Percentiles rank a stretch among this genome's conserved stretches.
Conservation (phyloP, 2,797 vertebrate species). For the Chelon labrosus region DNA sequence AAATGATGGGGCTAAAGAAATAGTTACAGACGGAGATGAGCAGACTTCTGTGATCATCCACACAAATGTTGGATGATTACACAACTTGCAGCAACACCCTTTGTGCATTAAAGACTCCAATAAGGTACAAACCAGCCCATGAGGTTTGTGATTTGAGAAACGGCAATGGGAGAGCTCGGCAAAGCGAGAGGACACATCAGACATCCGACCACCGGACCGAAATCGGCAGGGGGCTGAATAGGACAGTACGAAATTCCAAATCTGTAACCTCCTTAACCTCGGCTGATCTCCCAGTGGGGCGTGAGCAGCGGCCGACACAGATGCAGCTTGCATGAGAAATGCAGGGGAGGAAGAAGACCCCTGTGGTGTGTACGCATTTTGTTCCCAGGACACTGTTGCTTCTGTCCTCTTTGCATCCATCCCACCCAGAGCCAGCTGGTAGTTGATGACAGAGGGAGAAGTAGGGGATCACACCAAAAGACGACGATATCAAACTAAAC, state of each 20-base stretch:
- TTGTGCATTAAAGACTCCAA: not conserved
- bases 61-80: constrained; percentile 9
- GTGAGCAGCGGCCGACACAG: constrained; percentile 24
- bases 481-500: constrained; percentile 9
- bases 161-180: not conserved
- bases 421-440: constrained; percentile 35
- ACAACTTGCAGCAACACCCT: not conserved
- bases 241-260: constrained; percentile 40
- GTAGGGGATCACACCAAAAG: not conserved
- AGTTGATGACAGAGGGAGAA: constrained; percentile 18
- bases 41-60: constrained; percentile 11
- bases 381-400: constrained; percentile 68
- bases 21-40: not conserved
- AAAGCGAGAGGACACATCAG: constrained; percentile 1
- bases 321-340: constrained; percentile 67
- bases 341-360: constrained; percentile 63
- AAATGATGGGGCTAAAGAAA: constrained; percentile 37
- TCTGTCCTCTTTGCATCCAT: constrained; percentile 45
- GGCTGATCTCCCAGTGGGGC: constrained; percentile 35
- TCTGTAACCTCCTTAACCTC: constrained; percentile 60
- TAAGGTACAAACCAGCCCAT: not conserved
- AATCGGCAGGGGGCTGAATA: constrained; percentile 39
- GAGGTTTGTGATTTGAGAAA: not conserved
- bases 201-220: not conserved
- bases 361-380: constrained; percentile 53